Conservation (phyloP, 2,113 vertebrate genomes). For the Serinus canaria region DNA sequence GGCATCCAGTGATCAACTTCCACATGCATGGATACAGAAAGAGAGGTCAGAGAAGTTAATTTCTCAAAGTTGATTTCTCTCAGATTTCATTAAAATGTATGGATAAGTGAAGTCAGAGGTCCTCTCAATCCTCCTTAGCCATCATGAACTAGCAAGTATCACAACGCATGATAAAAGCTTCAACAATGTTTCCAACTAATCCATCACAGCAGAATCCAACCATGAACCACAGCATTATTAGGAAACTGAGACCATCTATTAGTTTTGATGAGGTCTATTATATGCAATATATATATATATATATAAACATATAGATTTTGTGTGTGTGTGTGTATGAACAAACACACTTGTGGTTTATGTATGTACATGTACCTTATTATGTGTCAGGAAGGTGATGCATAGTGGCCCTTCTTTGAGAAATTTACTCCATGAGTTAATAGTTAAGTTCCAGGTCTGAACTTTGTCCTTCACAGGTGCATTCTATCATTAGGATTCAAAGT, state of each 20-base stretch:
- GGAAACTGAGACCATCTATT: background rate
- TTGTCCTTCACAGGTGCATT: background rate
- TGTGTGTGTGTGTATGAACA: background rate
- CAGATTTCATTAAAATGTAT: background rate
- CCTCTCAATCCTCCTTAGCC: background rate
- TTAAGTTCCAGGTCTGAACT: background rate
- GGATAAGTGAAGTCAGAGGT: background rate
- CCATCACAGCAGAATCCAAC: background rate
- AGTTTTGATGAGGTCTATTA: background rate
- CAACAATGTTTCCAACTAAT: background rate
- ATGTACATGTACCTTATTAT: too few species aligned
- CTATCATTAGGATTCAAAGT: background rate
- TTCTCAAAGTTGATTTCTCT: background rate
- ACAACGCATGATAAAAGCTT: background rate
- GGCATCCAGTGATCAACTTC: background rate
- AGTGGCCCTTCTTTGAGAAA: background rate
- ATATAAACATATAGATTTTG: background rate
- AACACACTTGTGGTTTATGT: background rate
- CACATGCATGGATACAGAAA: background rate
- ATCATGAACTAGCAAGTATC: background rate
- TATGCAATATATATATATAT: background rate
- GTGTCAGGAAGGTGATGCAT: background rate
- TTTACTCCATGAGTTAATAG: background rate
- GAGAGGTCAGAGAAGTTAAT: background rate
- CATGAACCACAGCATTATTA: background rate